A percentile compares a stretch with the other conserved stretches of the same genome.
Conservation (phyloP, 2,888 invertebrate species). For the Automeris io region DNA sequence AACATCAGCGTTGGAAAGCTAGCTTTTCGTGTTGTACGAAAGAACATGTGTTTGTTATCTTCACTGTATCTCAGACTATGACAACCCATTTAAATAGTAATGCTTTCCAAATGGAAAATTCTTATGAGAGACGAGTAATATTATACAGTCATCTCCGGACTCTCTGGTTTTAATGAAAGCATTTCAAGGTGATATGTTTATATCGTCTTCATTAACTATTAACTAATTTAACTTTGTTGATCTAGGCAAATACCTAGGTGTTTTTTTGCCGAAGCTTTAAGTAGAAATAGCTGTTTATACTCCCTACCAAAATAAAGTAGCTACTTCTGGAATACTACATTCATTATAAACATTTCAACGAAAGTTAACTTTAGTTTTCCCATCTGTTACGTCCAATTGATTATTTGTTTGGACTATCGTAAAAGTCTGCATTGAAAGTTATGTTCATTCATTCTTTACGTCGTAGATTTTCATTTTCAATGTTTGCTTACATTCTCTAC, state of each 20-base stretch:
- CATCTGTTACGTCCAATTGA: slow-evolving; percentile 1
- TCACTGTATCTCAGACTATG: slow-evolving; percentile 9
- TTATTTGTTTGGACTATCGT: neutral
- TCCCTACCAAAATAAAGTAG: neutral
- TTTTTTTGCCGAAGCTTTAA: slow-evolving; percentile 1
- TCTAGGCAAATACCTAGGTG: slow-evolving; percentile 11
- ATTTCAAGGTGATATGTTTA: too few species aligned
- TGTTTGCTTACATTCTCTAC: too few species aligned
- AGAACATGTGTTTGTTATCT: neutral
- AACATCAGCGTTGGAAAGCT: neutral
- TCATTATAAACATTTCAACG: slow-evolving; percentile 4
- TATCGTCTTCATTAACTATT: slow-evolving; percentile 8
- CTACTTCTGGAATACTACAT: slow-evolving; percentile 2
- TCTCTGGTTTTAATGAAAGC: too few species aligned
- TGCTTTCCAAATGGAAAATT: too few species aligned
- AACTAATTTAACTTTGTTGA: slow-evolving; percentile 10
- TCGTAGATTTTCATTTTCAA: too few species aligned
- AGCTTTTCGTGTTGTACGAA: neutral
- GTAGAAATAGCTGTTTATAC: slow-evolving; percentile 5
- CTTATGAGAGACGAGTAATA: too few species aligned
- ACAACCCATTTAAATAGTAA: too few species aligned
- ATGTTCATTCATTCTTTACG: neutral
- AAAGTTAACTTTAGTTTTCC: slow-evolving; percentile 4
- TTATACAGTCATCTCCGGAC: too few species aligned
- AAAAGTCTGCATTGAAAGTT: neutral